Evolutionary conservation across 2,113 vertebrate genomes (phyloP).

Genomic region (Elachura formosa): DNA sequence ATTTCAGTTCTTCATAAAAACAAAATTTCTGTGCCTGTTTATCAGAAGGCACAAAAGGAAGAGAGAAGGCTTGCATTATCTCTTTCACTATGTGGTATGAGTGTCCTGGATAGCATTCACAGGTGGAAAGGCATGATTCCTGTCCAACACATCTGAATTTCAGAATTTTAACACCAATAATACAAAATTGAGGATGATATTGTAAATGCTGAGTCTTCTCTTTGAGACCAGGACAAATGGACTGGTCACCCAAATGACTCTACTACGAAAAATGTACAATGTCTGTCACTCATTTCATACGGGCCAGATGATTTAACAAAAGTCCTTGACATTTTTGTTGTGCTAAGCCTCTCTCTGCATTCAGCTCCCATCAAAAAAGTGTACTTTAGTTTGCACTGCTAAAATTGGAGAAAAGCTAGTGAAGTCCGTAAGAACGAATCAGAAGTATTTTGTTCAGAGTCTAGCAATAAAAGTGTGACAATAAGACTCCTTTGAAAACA

Average conservation of each 20-base stretch:
- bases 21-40: background rate
- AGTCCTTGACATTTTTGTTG: rapidly evolving
- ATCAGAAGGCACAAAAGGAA: background rate
- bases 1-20: background rate
- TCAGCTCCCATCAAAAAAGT: rapidly evolving
- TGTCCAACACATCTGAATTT: background rate
- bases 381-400: background rate
- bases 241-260: background rate
- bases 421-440: background rate
- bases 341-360: background rate
- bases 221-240: background rate
- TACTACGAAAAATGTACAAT: background rate
- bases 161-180: background rate
- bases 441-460: background rate
- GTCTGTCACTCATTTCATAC: background rate
- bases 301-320: background rate
- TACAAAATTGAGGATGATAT: background rate
- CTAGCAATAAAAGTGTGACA: background rate
- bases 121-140: background rate
- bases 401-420: background rate
- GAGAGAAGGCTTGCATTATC: background rate
- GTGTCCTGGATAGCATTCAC: background rate
- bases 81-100: background rate
- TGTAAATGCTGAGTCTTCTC: background rate
- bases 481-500: background rate